These are phyloP conservation scores for Malurus elegans DNA, from an alignment of 2,113 vertebrate species.

Conservation along the genomic window DNA sequence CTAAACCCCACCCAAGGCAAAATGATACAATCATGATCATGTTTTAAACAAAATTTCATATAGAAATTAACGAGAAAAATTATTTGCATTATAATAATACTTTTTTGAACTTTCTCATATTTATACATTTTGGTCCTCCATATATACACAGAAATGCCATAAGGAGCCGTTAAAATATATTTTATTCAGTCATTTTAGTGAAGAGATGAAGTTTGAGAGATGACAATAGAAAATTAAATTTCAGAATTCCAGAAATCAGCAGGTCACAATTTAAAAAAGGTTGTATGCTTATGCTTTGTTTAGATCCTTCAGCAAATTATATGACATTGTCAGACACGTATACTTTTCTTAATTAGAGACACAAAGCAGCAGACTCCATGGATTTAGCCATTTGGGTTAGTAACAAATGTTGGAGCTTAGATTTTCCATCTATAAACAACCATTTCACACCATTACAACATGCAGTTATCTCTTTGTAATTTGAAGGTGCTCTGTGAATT, in stretches of 20 bases:
- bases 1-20: not conserved
- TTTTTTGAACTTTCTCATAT: not conserved
- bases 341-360: not conserved
- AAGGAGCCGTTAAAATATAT: not conserved
- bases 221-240: not conserved
- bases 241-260: not conserved
- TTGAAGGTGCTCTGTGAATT: not conserved
- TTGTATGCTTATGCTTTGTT: not conserved
- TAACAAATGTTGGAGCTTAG: not conserved
- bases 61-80: not conserved
- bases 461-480: not conserved
- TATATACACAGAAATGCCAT: not conserved
- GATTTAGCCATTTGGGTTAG: not conserved
- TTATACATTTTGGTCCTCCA: not conserved
- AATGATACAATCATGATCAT: not conserved
- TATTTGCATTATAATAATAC: not conserved
- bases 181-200: not conserved
- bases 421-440: not conserved
- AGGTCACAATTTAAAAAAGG: not conserved
- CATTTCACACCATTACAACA: not conserved
- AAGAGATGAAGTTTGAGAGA: not conserved
- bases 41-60: not conserved
- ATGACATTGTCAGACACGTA: not conserved
- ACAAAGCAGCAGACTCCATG: not conserved
- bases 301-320: not conserved